A percentile compares a stretch with the other conserved stretches of the same genome.
These are phyloP conservation scores for Phoxinus phoxinus DNA, from an alignment of 2,113 vertebrate genomes.

Conservation along the genomic window DNA sequence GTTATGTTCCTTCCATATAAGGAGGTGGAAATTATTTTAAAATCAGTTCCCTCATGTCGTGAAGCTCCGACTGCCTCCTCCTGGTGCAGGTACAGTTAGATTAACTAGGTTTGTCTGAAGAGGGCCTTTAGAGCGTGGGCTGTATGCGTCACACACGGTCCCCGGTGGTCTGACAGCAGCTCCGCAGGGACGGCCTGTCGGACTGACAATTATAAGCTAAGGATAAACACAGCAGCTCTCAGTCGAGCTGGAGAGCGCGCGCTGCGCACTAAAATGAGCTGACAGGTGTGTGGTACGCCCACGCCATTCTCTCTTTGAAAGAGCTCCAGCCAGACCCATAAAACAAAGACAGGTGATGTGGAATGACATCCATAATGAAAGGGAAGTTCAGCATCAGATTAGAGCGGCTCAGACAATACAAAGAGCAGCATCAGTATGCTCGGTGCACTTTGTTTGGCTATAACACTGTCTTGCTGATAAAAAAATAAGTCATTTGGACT, in stretches of 20 bases:
- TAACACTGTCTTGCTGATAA: background rate
- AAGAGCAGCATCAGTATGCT: slow-evolving; percentile 18
- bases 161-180: slow-evolving; percentile 53
- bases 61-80: background rate
- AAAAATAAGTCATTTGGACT: background rate
- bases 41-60: background rate
- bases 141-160: slow-evolving; percentile 31
- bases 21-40: background rate
- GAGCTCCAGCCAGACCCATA: slow-evolving; percentile 13
- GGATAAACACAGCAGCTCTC: slow-evolving; percentile 44
- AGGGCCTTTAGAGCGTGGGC: slow-evolving; percentile 44
- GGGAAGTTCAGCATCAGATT: slow-evolving; percentile 5
- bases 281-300: slow-evolving; percentile 41
- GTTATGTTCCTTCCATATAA: background rate
- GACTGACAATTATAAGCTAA: slow-evolving; percentile 48
- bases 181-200: slow-evolving; percentile 52
- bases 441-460: background rate
- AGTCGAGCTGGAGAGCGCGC: background rate
- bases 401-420: background rate
- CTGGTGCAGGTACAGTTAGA: slow-evolving; percentile 25
- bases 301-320: slow-evolving; percentile 21
- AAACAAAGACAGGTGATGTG: slow-evolving; percentile 34
- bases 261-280: slow-evolving; percentile 20
- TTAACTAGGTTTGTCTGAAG: slow-evolving; percentile 39
- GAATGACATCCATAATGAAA: slow-evolving; percentile 34